Base-by-base conservation (phyloP, 2,888 invertebrate species). In the Pollenia griseotomentosa region DNA sequence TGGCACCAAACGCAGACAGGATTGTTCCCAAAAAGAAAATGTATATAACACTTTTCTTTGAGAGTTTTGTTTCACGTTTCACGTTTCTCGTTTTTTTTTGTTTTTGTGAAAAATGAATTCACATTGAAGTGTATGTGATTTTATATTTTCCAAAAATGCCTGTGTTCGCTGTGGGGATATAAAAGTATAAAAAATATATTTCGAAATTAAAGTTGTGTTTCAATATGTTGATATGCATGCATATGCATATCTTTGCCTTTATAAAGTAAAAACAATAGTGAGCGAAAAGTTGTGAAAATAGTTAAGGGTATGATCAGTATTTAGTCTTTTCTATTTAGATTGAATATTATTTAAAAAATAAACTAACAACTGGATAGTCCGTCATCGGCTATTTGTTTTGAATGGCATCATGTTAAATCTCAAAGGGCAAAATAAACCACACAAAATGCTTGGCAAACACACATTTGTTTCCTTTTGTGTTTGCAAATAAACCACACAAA, bases 31-130 rank as follows among this genome's bases (percentile, higher is more conserved):
- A 33, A 33, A 73, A 73, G 68, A 83, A 75, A 83, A 53, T 44
- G 74, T 74, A 81, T 68, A 84, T 40, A 84, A 79, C 73, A 84
- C 66, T 74, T 79, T 78, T 74, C 66, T 55, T 78, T 68, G 16
- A 40, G 40, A 23, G 44, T 55, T 63, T 57, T 65, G 33, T 70
- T 77, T 57, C 19, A 40, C 12, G 33, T 70, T 77, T 57, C 19
- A 40, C 12, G 57, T 68, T 11, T 12, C 11, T n/a, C 78, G 51
- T 19, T 83, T 33, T 23, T 70, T 40, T 40, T 63, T 53, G 8
- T 51, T 68, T n/a, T 19, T 53, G 23, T 44, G 4, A 33, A 40
- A 6, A 53, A 73, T 19, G 44, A 68, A 9, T 74, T 61, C 42
- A 33, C 53, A 79, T 61, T 16, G 40, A 74, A 57, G 57, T 59